Evolutionary conservation across 53 echinoderm and acorn worm species (phyloP), one percentile per base, ranked within the genome.

Genomic region (Zoroaster sp.): DNA sequence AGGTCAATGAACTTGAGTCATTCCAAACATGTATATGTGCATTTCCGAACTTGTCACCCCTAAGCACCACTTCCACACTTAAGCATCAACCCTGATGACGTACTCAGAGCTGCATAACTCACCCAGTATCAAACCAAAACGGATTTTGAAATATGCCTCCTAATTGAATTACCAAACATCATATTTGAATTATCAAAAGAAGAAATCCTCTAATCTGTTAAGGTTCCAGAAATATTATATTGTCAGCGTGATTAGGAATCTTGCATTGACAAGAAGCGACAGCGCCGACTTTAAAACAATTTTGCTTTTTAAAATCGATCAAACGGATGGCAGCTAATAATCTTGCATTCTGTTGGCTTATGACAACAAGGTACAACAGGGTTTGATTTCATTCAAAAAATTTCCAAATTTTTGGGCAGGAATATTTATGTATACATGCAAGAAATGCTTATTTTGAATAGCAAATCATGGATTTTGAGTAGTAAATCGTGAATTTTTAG

Each of bases 91-190:
- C 36, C 51, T 1, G 3, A 20, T 35, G 39, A 21, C 41, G 38
- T 34, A 54, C 21, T 35, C 30, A 49, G 54, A 55, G n/a, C 32
- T 20, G 79, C 79, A 79, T 63, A 63, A 63, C 79, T 79, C 63
- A 63, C 36, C 59, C 39, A 6, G 12, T 37, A 74, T 11, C 20
- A 8, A 35, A 42, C 23, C 35, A 8, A 15, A 21, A 79, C 38
- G 30, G 34, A 39, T 79, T 79, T 79, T 10, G 18, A 18, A 53
- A 78, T 34, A 34, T 53, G 30, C 35, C 14, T 12, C 1, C 15
- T 79, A 79, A 79, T 79, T 79, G 79, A 35, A 55, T 79, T 59
- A 79, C 79, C 79, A 53, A 15, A 15, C 55, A 17, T 42, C 59
- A 40, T 63, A 59, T 63, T 34, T 63, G 10, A 59, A 59, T 33